Conservation (phyloP, 2,797 vertebrate genomes). For the Crenuchus spilurus region DNA sequence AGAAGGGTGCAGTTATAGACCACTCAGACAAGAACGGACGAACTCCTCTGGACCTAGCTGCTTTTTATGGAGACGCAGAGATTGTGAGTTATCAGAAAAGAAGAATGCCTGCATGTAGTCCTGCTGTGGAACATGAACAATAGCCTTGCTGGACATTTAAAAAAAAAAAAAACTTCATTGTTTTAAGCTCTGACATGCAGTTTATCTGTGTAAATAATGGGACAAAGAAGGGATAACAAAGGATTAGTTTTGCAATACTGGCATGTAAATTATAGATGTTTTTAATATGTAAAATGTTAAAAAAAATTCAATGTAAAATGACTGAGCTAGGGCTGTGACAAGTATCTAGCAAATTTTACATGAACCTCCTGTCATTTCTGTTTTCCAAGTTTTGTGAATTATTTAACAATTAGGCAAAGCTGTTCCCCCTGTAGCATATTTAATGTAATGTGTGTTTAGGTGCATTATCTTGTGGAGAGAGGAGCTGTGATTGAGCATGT, state of each 20-base stretch:
- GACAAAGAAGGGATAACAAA: background rate
- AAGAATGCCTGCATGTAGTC: background rate
- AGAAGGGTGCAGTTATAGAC: constrained; percentile 91
- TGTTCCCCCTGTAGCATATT: background rate
- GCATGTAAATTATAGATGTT: no score
- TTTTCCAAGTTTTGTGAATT: no score
- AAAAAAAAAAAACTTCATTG: no score
- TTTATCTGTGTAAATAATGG: background rate
- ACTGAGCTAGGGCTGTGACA: no score
- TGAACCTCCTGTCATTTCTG: no score
- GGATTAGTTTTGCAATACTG: no score
- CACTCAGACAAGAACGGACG: constrained; percentile 97
- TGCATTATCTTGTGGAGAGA: constrained; percentile 94
- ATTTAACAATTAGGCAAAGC: no score
- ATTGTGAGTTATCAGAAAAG: constrained; percentile 82
- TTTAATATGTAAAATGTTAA: no score
- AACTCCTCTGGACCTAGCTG: constrained; percentile 94
- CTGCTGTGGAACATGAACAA: background rate
- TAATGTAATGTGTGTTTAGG: constrained; percentile 70
- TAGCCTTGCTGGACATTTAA: background rate
- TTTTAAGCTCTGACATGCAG: background rate
- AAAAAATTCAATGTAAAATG: no score
- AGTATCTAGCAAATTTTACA: no score
- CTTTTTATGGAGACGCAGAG: constrained; percentile 95
- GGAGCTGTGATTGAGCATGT: constrained; percentile 96